phyloP scores from a whole-genome alignment of 2,888 invertebrate species.

The Dromius quadrimaculatus region DNA sequence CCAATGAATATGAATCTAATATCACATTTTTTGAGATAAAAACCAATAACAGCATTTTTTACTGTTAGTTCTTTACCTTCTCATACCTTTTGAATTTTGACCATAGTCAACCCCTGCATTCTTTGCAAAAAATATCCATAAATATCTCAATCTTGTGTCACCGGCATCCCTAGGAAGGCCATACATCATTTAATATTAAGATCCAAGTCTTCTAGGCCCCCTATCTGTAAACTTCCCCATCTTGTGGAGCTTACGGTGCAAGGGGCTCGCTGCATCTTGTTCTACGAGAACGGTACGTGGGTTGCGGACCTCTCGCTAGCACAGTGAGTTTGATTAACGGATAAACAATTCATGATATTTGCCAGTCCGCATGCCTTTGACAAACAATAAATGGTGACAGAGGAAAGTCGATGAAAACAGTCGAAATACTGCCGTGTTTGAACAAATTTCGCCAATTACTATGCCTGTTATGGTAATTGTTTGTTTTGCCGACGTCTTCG shows the following conservation, averaged over 20 bases:
- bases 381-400: slow-evolving; percentile 38
- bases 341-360: slow-evolving; percentile 68
- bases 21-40: too few species aligned
- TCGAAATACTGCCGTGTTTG: slow-evolving; percentile 20
- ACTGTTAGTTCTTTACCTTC: too few species aligned
- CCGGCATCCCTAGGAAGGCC: background rate
- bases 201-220: background rate
- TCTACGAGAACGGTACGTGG: slow-evolving; percentile 50
- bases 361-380: slow-evolving; percentile 56
- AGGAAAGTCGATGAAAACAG: slow-evolving; percentile 30
- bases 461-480: slow-evolving; percentile 34
- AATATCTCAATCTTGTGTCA: slow-evolving; percentile 30
- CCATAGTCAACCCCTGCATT: background rate
- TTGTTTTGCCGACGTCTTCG: slow-evolving; percentile 28
- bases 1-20: too few species aligned
- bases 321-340: slow-evolving; percentile 64
- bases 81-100: slow-evolving; percentile 12
- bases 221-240: background rate
- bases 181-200: slow-evolving; percentile 40
- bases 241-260: slow-evolving; percentile 12
- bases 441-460: slow-evolving; percentile 42
- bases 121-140: background rate
- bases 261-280: slow-evolving; percentile 54
- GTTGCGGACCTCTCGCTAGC: slow-evolving; percentile 54
- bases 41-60: too few species aligned